Evolutionary conservation across 2,113 vertebrate species (phyloP).

Genomic region (Phalacrocorax brasilianus): DNA sequence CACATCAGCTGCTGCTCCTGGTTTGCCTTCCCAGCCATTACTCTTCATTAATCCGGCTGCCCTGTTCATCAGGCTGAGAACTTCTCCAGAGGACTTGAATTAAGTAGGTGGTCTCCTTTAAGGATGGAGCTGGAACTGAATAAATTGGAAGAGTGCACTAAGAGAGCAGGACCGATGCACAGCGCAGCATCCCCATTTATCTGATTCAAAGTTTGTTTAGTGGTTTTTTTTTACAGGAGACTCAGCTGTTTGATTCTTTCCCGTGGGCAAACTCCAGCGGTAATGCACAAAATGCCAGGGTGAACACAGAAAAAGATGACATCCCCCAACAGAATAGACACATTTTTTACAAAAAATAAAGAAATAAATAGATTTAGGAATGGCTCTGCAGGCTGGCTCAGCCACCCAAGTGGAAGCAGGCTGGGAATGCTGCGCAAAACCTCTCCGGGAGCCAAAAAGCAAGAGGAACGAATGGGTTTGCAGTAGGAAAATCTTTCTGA

Average conservation of each 20-base stretch:
- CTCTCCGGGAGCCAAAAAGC: neutral
- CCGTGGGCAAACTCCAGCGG: constrained; percentile 27
- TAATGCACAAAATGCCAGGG: constrained; percentile 58
- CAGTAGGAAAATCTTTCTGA: neutral
- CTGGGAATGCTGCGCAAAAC: neutral
- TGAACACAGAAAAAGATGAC: constrained; percentile 49
- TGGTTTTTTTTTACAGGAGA: constrained; percentile 14
- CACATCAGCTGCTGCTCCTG: neutral
- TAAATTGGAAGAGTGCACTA: neutral
- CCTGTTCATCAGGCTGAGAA: neutral
- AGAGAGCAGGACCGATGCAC: neutral
- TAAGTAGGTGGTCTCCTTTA: neutral
- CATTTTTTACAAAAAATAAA: constrained; percentile 19
- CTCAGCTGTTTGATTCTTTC: constrained; percentile 59
- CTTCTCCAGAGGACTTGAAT: constrained; percentile 4
- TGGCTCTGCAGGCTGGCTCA: neutral
- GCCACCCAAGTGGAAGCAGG: neutral
- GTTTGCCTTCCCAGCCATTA: neutral
- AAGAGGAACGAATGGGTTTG: neutral
- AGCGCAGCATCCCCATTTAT: constrained; percentile 40
- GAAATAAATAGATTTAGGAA: neutral
- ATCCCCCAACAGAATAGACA: constrained; percentile 39
- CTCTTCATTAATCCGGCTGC: neutral
- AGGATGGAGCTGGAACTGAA: neutral
- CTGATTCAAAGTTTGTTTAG: neutral